A percentile compares a stretch with the other conserved stretches of the same genome.
Evolutionary conservation across 2,888 invertebrate genomes (phyloP).

Genomic region (Notodonta dromedarius): DNA sequence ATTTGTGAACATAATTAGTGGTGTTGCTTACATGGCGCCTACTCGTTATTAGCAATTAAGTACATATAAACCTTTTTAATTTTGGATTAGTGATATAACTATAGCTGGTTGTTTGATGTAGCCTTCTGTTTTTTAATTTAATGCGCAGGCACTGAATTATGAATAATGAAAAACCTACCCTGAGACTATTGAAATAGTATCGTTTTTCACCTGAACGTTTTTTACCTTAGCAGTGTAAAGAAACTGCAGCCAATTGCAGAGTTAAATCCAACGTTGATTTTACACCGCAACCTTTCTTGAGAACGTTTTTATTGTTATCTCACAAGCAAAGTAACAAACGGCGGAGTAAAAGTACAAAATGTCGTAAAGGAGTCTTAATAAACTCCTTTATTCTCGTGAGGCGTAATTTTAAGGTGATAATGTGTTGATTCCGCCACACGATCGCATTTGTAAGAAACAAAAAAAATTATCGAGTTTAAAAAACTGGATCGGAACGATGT

Average conservation of each 20-base stretch:
- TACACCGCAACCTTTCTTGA: conserved; percentile 11
- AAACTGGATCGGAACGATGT: conserved; percentile 36
- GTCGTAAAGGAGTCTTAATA: conserved; percentile 6
- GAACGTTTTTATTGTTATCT: conserved; percentile 17
- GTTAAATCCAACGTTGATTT: conserved; percentile 15
- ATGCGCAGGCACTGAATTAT: background rate
- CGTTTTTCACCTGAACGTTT: no score
- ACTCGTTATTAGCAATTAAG: background rate
- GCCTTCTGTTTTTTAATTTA: background rate
- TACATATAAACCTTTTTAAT: background rate
- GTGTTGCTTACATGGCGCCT: background rate
- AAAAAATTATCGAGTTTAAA: conserved; percentile 20
- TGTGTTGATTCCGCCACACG: background rate
- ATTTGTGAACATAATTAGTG: conserved; percentile 1
- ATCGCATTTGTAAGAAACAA: conserved; percentile 11
- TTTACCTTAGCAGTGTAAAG: no score
- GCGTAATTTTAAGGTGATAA: background rate
- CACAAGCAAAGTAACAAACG: conserved; percentile 9
- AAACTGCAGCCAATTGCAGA: no score
- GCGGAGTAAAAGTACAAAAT: conserved; percentile 8
- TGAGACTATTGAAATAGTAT: no score
- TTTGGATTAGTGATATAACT: conserved; percentile 3
- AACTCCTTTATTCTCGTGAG: background rate
- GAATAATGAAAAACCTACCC: no score
- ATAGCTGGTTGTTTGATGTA: background rate